These are phyloP conservation scores for Acanthurus lineatus DNA, from an alignment of 2,797 vertebrate species.

Conservation along the genomic window DNA sequence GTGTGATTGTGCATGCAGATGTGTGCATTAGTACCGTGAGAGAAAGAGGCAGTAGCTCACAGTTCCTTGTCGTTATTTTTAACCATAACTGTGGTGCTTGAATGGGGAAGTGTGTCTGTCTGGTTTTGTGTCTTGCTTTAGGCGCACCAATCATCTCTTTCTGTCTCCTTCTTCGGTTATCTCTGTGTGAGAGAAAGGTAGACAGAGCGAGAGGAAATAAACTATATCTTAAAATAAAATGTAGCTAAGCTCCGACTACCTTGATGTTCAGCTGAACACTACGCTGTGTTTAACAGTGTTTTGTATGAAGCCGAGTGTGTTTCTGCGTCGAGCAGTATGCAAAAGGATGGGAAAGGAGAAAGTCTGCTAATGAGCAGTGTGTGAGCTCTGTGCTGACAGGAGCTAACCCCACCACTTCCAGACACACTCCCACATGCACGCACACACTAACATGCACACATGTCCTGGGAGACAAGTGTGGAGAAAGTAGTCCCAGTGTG, in stretches of 20 bases:
- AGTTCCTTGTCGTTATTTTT: constrained; percentile 81
- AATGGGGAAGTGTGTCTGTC: constrained; percentile 76
- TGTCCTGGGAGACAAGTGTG: constrained; percentile 81
- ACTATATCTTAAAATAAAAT: constrained; percentile 53
- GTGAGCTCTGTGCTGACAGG: constrained; percentile 70
- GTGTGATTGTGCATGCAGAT: constrained; percentile 51
- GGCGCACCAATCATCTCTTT: constrained; percentile 51
- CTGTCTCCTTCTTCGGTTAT: constrained; percentile 46
- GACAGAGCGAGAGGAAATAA: constrained; percentile 39
- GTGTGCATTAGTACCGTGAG: constrained; percentile 67
- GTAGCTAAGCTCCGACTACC: constrained; percentile 27
- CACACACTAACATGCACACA: constrained; percentile 59
- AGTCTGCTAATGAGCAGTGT: constrained; percentile 84
- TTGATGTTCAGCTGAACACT: constrained; percentile 48
- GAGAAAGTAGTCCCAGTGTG: constrained; percentile 79
- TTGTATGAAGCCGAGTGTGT: constrained; percentile 48
- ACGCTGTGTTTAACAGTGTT: constrained; percentile 61
- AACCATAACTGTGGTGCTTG: constrained; percentile 71
- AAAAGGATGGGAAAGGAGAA: constrained; percentile 71
- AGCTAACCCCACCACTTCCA: constrained; percentile 65
- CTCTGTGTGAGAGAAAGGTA: constrained; percentile 29
- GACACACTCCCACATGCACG: constrained; percentile 54
- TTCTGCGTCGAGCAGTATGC: constrained; percentile 46
- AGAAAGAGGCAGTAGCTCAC: constrained; percentile 69
- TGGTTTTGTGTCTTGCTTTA: constrained; percentile 67